Evolutionary conservation across 1,140 invertebrate genomes (phyloP), one percentile per base, ranked within the genome.

Genomic region (Pantala flavescens): DNA sequence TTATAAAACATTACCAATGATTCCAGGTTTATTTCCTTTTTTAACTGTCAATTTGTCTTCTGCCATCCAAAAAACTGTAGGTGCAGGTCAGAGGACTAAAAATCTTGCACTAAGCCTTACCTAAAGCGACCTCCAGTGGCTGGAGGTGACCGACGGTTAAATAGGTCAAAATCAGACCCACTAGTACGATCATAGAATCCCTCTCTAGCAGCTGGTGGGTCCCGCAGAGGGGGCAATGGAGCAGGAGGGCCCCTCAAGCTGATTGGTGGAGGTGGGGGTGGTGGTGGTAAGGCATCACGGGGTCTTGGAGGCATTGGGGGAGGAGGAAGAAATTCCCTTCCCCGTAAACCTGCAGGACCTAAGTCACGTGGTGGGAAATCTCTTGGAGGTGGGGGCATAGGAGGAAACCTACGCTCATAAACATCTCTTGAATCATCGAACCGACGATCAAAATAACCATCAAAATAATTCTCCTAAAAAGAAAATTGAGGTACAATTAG

Each of bases 381-480:
- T 21, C 49, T 63, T 21, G 49, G 49, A 19, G 49, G 49, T 19
- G 49, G 49, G 75, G 83, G 83, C 82, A 89, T 86, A 76, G 85
- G 85, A 10, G 90, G 88, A 82, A 92, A 93, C 73, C 91, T 87
- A 76, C 91, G 87, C 79, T 93, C 91, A 81, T 91, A 93, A 76
- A 93, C 79, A 77, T 93, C 91, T 28, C 91, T 85, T 0, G 89
- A 87, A 76, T 92, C 90, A 77, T 93, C 91, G 79, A 90, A 92
- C 49, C 88, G 82, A 24, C 77, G 23, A 11, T 43, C 73, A n/a
- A 86, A 84, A 70, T 84, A 82, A 72, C 91, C 86, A 78, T 93
- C 91, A 83, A 93, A 93, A 83, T 93, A 93, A 71, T 87, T 86
- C 82, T 93, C 91, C 78, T 92, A 93, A 63, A 63, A 63, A 63